Evolutionary conservation across 1,140 invertebrate genomes (phyloP), one percentile per base, ranked within the genome.

Genomic region (Tachypleus tridentatus): DNA sequence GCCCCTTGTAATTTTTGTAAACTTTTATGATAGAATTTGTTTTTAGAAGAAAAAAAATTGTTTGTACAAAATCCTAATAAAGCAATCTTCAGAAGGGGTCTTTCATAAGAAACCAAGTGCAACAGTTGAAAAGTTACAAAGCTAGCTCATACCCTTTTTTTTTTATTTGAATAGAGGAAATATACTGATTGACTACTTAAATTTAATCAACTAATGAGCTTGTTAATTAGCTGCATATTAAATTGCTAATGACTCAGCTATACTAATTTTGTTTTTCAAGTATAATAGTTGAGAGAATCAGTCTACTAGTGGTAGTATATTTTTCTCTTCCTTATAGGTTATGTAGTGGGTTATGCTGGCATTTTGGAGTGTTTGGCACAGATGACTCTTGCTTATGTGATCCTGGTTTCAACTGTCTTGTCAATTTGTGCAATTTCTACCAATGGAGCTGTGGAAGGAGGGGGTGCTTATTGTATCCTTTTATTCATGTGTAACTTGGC

Each of bases 361-460:
- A 80, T 99, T 49, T 76, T 97, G 47, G 81, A 91, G 56, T 92
- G 94, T 0, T 75, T 97, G 49, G 74, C 85, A 11, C 91, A 97
- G 78, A 91, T 98, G 75, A 75, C 85, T 4, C 86, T 99, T 59
- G 94, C 97, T 4, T 99, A 99, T 79, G 79, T 84, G 9, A 99
- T 99, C 74, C 83, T 99, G 58, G 74, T 97, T 1, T 92, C 97
- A 74, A 99, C 97, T 4, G 94, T 99, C 3, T 85, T 92, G 47
- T 98, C 95, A 4, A 91, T 99, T 59, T 98, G 96, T 80, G 96
- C 97, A 9, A 96, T 99, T 74, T 97, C 93, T 5, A 98, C 96
- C 8, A 99, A 99, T 82, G 97, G 97, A 53, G 96, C 96, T 61
- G 87, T 99, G 3, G 93, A 98, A 81, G 96, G 97, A 50, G 97